A percentile compares a stretch with the other conserved stretches of the same genome.
These are phyloP conservation scores for Pheosia tremula DNA, from an alignment of 2,888 invertebrate species.

Conservation along the genomic window DNA sequence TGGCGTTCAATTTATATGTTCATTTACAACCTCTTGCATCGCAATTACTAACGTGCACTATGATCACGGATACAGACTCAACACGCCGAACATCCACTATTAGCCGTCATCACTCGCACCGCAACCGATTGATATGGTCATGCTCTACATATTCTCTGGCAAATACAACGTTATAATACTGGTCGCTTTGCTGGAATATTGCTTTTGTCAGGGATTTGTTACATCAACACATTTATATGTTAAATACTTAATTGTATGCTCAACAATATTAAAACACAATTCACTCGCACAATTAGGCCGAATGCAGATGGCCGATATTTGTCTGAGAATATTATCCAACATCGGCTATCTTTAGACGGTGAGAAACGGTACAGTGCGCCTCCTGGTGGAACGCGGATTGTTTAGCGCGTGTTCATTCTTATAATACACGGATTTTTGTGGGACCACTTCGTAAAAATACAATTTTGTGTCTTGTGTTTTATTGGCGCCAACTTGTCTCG, in stretches of 20 bases:
- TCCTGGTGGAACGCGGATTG: too few species aligned
- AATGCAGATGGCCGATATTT: too few species aligned
- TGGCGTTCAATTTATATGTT: conserved; percentile 36
- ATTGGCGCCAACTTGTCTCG: too few species aligned
- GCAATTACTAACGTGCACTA: conserved; percentile 34
- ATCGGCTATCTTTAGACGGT: too few species aligned
- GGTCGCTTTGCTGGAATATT: conserved; percentile 57
- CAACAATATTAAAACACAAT: conserved; percentile 28
- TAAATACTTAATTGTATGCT: conserved; percentile 23
- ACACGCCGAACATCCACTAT: conserved; percentile 27
- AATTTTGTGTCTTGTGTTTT: too few species aligned
- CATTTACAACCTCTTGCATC: conserved; percentile 33
- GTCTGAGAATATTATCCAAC: too few species aligned
- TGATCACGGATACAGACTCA: conserved; percentile 21
- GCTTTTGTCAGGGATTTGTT: conserved; percentile 43
- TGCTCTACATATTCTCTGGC: conserved; percentile 40
- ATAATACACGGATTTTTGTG: too few species aligned
- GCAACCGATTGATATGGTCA: conserved; percentile 29
- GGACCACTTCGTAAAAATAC: too few species aligned
- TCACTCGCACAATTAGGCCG: conserved; percentile 21
- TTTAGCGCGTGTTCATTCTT: too few species aligned
- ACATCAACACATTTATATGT: conserved; percentile 27
- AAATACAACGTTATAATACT: conserved; percentile 67
- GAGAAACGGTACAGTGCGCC: too few species aligned
- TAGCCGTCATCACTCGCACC: conserved; percentile 21